Evolutionary conservation across 1,140 invertebrate genomes (phyloP).

Genomic region (Dendrolimus punctatus): DNA sequence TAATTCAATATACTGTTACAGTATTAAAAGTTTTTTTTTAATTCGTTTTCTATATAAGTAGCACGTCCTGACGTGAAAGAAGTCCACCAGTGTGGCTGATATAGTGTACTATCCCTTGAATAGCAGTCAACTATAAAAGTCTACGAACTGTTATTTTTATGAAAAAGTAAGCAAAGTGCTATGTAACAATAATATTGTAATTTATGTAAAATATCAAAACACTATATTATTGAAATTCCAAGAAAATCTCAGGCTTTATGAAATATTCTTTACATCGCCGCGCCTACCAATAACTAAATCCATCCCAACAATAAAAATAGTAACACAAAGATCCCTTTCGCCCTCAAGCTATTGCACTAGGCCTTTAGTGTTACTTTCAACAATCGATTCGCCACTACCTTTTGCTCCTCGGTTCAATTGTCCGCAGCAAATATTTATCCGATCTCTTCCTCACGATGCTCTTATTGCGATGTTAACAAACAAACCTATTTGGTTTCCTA

Average conservation of each 20-base stretch:
- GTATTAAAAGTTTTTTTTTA: too few species aligned
- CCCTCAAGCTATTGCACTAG: constrained; percentile 36
- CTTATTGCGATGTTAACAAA: constrained; percentile 52
- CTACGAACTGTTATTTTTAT: not conserved
- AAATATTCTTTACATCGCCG: too few species aligned
- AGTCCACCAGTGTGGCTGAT: too few species aligned
- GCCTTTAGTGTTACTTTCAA: constrained; percentile 47
- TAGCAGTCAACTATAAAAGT: too few species aligned
- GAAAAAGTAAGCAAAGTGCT: not conserved
- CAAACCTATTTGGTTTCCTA: constrained; percentile 22
- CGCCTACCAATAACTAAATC: too few species aligned
- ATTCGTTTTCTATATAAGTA: too few species aligned
- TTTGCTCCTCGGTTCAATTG: constrained; percentile 23
- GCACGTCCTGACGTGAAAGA: too few species aligned
- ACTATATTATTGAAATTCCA: too few species aligned
- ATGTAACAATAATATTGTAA: too few species aligned
- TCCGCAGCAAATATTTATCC: constrained; percentile 47
- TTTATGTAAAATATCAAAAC: too few species aligned
- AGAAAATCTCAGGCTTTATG: not conserved
- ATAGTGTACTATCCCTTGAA: too few species aligned
- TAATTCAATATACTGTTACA: too few species aligned
- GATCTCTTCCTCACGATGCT: constrained; percentile 29
- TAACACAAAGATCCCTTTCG: constrained; percentile 10
- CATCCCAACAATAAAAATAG: not conserved
- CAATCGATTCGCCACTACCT: constrained; percentile 17